Conservation (phyloP, 2,888 invertebrate species). For the Ctenicera cuprea region DNA sequence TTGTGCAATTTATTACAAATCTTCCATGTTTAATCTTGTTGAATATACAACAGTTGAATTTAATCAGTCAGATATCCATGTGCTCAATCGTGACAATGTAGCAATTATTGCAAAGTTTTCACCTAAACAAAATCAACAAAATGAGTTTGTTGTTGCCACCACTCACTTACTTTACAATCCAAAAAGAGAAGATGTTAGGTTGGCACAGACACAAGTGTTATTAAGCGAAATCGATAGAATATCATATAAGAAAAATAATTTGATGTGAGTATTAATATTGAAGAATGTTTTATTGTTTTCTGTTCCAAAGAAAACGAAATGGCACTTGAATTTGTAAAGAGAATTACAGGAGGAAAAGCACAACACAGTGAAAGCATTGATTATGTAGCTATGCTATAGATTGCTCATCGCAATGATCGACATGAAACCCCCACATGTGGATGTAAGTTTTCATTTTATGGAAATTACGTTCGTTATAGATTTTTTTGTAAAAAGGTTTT, state of each 20-base stretch:
- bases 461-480: too few relatives aligned
- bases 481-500: too few relatives aligned
- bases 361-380: too few relatives aligned
- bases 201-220: slow-evolving; percentile 90
- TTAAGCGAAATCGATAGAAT: slow-evolving; percentile 90
- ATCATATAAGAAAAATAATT: slow-evolving; percentile 73
- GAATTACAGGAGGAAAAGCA: too few relatives aligned
- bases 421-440: too few relatives aligned
- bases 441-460: too few relatives aligned
- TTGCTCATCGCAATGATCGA: too few relatives aligned
- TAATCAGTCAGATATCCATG: slow-evolving; percentile 76
- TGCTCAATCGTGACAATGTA: slow-evolving; percentile 91
- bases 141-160: slow-evolving; percentile 87
- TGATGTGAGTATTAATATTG: too few relatives aligned
- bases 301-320: too few relatives aligned
- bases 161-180: slow-evolving; percentile 97
- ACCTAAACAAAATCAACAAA: slow-evolving; percentile 73
- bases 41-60: slow-evolving; percentile 84
- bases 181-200: slow-evolving; percentile 88
- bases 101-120: slow-evolving; percentile 86
- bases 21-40: slow-evolving; percentile 79
- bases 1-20: slow-evolving; percentile 90
- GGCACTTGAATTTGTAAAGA: too few relatives aligned
- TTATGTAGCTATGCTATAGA: too few relatives aligned
- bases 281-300: too few relatives aligned